A percentile compares a stretch with the other conserved stretches of the same genome.
phyloP scores from a whole-genome alignment of 2,888 invertebrate genomes.

The Tholera decimalis region DNA sequence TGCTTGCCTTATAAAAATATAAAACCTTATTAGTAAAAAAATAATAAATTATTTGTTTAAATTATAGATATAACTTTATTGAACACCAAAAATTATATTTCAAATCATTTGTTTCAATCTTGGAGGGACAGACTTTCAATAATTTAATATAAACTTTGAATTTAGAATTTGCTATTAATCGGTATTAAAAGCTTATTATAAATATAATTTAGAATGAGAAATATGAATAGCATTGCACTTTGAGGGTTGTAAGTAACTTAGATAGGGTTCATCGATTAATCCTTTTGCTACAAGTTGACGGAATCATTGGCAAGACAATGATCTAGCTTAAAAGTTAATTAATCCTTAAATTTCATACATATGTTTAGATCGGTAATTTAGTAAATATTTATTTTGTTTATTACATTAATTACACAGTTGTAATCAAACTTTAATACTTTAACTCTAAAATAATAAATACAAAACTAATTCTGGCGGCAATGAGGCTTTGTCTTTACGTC shows the following conservation, averaged over 20 bases:
- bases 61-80: too few species aligned
- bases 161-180: too few species aligned
- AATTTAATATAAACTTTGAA: too few species aligned
- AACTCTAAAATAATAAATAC: neutral
- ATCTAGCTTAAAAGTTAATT: neutral
- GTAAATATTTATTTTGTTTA: conserved; percentile 1
- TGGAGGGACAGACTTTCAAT: too few species aligned
- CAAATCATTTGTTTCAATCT: too few species aligned
- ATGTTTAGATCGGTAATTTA: neutral
- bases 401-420: neutral
- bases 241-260: neutral
- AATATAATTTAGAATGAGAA: too few species aligned
- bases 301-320: neutral
- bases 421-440: neutral
- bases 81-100: too few species aligned
- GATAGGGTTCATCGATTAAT: too few species aligned
- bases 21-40: too few species aligned
- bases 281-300: neutral
- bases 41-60: too few species aligned
- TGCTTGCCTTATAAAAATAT: neutral
- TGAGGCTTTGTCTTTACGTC: conserved; percentile 11
- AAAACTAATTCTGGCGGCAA: conserved; percentile 14
- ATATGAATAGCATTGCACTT: neutral
- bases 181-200: too few species aligned
- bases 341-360: conserved; percentile 2